Percentiles rank a stretch among this genome's conserved stretches.
Evolutionary conservation across 2,113 vertebrate species (phyloP).

Genomic region (Cariama cristata): DNA sequence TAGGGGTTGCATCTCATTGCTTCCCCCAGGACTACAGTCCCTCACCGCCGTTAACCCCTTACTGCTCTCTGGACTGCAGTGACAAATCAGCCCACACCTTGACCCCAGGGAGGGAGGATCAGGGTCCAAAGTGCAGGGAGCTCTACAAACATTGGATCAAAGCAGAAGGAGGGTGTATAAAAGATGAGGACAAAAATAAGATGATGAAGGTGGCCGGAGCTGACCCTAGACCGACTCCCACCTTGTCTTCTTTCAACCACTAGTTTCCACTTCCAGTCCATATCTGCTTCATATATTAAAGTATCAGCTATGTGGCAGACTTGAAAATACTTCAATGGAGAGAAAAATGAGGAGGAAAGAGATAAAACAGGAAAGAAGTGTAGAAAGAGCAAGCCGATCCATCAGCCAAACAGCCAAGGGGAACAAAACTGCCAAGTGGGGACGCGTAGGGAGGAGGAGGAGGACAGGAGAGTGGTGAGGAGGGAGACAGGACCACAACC

Average conservation of each 20-base stretch:
- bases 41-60: not conserved
- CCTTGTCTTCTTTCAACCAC: not conserved
- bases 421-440: not conserved
- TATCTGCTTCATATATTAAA: not conserved
- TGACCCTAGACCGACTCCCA: not conserved
- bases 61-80: not conserved
- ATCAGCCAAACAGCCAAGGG: not conserved
- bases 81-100: not conserved
- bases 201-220: not conserved
- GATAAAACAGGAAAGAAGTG: not conserved
- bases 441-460: rapidly evolving
- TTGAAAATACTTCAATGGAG: not conserved
- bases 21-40: not conserved
- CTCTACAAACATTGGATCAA: not conserved
- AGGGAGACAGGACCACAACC: not conserved
- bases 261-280: not conserved
- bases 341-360: not conserved
- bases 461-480: not conserved
- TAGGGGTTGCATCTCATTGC: not conserved
- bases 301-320: not conserved
- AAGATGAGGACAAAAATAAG: not conserved
- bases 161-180: not conserved
- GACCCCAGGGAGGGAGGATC: not conserved
- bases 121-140: not conserved
- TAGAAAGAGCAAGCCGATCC: not conserved